Base-by-base conservation (phyloP, 2,113 vertebrate species). In the Brienomyrus longianalis region DNA sequence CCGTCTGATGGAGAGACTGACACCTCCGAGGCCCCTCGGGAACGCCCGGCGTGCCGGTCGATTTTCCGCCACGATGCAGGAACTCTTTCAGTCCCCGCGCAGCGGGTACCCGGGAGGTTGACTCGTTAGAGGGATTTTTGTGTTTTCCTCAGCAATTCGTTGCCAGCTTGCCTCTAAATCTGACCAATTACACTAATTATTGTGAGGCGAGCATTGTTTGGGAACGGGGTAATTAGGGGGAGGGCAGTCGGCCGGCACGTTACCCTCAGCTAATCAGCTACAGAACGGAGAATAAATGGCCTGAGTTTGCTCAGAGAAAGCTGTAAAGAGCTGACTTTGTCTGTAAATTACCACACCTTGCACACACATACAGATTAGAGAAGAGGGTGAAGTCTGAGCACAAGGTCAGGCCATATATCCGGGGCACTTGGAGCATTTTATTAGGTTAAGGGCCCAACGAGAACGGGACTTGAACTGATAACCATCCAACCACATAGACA, bases 131-230 rank as follows among this genome's bases (percentile, higher is more conserved):
- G 91, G 92, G 93, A 93, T 92, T 27, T 27, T 13, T 70, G 93
- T 93, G 92, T 91, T 93, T 95, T 94, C 94, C 94, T 62, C 95
- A 93, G 95, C 91, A 54, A 93, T 93, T 91, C 91, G 92, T 92
- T 66, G 84, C 92, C 93, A 80, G 80, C 93, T 92, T 92, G 90
- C 93, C 90, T 92, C 93, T 94, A 95, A 95, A 95, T 94, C 92
- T 93, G 92, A 93, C 94, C 94, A 95, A 95, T 96, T 96, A 96
- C 91, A 91, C 93, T 95, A 95, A 96, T 95, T 93, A 95, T 93
- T 21, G 80, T 93, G 92, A 93, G 90, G 90, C 92, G 89, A 92
- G 92, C 92, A 83, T 89, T 93, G 92, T 92, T 93, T 94, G 91
- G 92, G 92, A 93, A 94, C 89, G 31, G 39, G 90, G 92, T 94